Evolutionary conservation across 2,797 vertebrate genomes (phyloP).

Genomic region (Anomalospiza imberbis): DNA sequence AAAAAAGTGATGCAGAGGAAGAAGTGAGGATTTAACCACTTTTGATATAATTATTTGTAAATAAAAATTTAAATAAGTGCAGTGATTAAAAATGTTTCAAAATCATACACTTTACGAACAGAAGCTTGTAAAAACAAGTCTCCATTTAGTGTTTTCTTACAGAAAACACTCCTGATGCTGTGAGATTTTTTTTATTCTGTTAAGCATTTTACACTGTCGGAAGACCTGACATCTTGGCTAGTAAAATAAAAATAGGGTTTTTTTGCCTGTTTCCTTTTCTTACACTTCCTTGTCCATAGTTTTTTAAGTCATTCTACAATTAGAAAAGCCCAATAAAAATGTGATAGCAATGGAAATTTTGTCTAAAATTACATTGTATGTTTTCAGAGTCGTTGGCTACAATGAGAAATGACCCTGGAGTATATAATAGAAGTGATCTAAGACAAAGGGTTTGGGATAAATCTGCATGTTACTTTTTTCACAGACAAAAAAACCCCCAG

Average conservation of each 20-base stretch:
- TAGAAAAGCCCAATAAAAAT: neutral
- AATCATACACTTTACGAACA: neutral
- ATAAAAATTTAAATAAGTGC: neutral
- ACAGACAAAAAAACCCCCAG: fast-evolving
- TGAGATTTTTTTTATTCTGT: neutral
- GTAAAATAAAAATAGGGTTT: neutral
- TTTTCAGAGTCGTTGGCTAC: neutral
- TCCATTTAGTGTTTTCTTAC: neutral
- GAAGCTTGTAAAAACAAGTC: neutral
- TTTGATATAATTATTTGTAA: neutral
- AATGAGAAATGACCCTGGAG: neutral
- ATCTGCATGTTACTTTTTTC: neutral
- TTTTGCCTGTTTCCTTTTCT: neutral
- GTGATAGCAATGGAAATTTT: neutral
- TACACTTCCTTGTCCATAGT: neutral
- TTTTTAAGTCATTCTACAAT: neutral
- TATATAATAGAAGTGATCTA: neutral
- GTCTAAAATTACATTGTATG: neutral
- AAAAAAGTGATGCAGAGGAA: neutral
- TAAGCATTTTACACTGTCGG: neutral
- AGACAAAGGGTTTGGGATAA: neutral
- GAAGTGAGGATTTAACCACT: neutral
- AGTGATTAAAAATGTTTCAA: neutral
- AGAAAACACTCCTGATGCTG: neutral
- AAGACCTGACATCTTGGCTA: neutral